phyloP scores from a whole-genome alignment of 1,140 invertebrate genomes.

The Zaprionus kolodkinae region DNA sequence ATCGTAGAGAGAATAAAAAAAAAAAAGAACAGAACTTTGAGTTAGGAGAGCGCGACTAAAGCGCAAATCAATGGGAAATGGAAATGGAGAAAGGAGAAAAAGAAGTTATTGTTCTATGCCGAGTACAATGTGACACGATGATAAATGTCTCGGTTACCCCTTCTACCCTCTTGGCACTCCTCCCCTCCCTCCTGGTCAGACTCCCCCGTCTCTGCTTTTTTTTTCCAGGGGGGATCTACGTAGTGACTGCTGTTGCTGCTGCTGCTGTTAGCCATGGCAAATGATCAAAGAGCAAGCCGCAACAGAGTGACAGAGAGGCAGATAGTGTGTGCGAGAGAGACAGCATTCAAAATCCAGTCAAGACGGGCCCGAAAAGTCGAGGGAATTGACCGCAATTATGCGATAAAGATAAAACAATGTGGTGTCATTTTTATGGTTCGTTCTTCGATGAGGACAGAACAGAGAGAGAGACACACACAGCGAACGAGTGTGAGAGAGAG shows the following conservation, averaged over 20 bases:
- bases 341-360: constrained; percentile 20
- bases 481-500: not conserved
- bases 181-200: not conserved
- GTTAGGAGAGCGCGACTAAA: constrained; percentile 6
- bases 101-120: not conserved
- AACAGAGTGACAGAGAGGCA: constrained; percentile 4
- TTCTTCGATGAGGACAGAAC: constrained; percentile 38
- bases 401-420: constrained; percentile 82
- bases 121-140: constrained; percentile 60
- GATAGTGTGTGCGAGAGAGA: constrained; percentile 4
- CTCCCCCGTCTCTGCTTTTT: not conserved
- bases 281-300: constrained; percentile 68
- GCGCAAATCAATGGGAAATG: not conserved
- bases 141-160: constrained; percentile 63
- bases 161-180: constrained; percentile 1
- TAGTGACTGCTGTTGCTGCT: constrained; percentile 12
- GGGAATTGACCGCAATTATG: constrained; percentile 80
- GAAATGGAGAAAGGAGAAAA: not conserved
- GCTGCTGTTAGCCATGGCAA: constrained; percentile 63
- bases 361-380: constrained; percentile 27
- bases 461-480: constrained; percentile 2
- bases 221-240: constrained; percentile 2
- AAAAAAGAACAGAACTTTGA: not conserved
- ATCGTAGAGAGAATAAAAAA: not conserved
- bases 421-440: constrained; percentile 80